phyloP scores from a whole-genome alignment of 2,113 vertebrate genomes.

The Nothobranchius kuhntae region DNA sequence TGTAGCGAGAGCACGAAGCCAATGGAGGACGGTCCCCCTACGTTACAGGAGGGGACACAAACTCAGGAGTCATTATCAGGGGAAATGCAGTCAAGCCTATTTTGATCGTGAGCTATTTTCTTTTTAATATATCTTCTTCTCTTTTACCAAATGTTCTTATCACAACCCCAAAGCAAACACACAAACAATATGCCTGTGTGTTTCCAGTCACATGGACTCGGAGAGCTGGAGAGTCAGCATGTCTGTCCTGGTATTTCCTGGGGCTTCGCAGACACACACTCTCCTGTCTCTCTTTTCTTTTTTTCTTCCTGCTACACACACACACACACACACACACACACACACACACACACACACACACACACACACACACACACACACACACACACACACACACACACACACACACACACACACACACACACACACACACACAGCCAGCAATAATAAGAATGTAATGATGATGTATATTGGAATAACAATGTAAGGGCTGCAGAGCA shows the following conservation, averaged over 20 bases:
- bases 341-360: constrained; percentile 15
- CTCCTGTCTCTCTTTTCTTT: not conserved
- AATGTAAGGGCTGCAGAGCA: not conserved
- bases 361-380: constrained; percentile 24
- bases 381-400: constrained; percentile 19
- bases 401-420: constrained; percentile 4
- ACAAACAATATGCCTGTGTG: constrained; percentile 77
- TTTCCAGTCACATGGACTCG: constrained; percentile 72
- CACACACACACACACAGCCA: constrained; percentile 19
- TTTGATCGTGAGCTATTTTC: constrained; percentile 9
- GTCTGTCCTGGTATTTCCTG: constrained; percentile 85
- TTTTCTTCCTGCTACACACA: constrained; percentile 1
- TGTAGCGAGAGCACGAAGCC: constrained; percentile 54
- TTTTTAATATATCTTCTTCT: constrained; percentile 45
- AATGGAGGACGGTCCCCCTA: constrained; percentile 24
- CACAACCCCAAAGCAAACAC: constrained; percentile 60
- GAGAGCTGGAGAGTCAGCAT: constrained; percentile 76
- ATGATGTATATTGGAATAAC: constrained; percentile 4
- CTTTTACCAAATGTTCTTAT: constrained; percentile 64
- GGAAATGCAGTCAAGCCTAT: not conserved
- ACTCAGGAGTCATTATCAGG: constrained; percentile 30
- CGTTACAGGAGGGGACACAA: constrained; percentile 23
- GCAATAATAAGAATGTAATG: constrained; percentile 3
- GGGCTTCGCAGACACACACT: constrained; percentile 76
- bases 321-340: constrained; percentile 4